Percentiles rank a stretch among this genome's conserved stretches.
Conservation (phyloP, 92 coral and sea anemone genomes). For the Heteractis magnifica region DNA sequence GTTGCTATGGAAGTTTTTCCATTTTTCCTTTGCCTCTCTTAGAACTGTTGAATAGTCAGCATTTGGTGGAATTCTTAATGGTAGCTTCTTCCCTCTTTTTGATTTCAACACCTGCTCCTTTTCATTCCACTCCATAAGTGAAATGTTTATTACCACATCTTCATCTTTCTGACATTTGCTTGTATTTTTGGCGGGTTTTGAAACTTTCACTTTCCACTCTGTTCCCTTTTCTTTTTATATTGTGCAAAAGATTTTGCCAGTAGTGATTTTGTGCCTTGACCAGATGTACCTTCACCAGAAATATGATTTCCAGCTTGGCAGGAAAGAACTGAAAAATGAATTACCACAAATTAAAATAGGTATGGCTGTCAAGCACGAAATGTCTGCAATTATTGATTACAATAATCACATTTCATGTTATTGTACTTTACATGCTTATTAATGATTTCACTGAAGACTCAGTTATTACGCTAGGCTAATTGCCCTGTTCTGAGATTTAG, state of each 20-base stretch:
- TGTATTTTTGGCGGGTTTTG: slow-evolving; percentile 29
- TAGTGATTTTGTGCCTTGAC: no score
- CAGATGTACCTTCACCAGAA: not conserved
- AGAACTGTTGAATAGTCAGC: slow-evolving; percentile 19
- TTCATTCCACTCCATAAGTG: slow-evolving; percentile 52
- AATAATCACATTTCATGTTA: no score
- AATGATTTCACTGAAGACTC: no score
- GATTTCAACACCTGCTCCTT: slow-evolving; percentile 20
- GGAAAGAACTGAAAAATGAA: not conserved
- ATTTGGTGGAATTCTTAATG: slow-evolving; percentile 40
- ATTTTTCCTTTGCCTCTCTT: slow-evolving; percentile 45
- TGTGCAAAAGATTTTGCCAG: slow-evolving; percentile 19
- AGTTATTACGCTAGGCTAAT: no score
- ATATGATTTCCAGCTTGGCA: no score
- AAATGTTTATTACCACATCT: slow-evolving; percentile 11
- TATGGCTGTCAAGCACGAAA: not conserved
- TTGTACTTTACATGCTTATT: no score
- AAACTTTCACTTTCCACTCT: slow-evolving; percentile 45
- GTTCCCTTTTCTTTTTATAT: slow-evolving; percentile 36
- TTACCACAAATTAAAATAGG: no score
- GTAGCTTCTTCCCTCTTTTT: slow-evolving; percentile 56
- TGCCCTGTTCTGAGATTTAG: no score
- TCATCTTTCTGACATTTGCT: not conserved
- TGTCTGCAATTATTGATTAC: no score
- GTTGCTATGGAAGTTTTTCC: slow-evolving; percentile 55